phyloP scores from a whole-genome alignment of 2,888 invertebrate genomes.

The Lymantria dispar region DNA sequence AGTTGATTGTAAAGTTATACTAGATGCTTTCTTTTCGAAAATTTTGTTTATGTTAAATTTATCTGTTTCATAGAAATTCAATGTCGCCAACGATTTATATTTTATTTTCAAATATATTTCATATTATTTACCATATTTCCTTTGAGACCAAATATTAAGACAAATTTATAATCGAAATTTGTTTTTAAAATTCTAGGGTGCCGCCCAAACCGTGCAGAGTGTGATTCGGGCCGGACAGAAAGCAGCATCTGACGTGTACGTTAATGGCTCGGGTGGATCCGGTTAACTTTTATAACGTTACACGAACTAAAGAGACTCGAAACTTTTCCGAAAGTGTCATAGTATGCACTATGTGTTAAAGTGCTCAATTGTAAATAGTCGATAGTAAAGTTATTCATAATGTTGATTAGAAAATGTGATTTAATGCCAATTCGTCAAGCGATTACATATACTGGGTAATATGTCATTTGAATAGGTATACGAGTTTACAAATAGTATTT shows the following conservation, averaged over 20 bases:
- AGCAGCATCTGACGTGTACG: conserved; percentile 74
- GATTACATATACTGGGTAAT: conserved; percentile 20
- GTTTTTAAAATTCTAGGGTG: conserved; percentile 81
- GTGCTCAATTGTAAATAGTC: conserved; percentile 71
- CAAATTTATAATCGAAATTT: not conserved
- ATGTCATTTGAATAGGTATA: not conserved
- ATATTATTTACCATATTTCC: too few species aligned
- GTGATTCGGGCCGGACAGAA: conserved; percentile 83
- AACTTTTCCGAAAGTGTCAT: conserved; percentile 78
- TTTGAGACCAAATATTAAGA: not conserved
- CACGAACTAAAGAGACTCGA: conserved; percentile 46
- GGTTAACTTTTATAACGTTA: conserved; percentile 37
- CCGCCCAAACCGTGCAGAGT: conserved; percentile 86
- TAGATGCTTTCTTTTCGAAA: too few species aligned
- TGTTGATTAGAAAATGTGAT: conserved; percentile 30
- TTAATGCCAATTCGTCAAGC: conserved; percentile 24
- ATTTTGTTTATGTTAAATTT: too few species aligned
- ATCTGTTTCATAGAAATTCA: too few species aligned
- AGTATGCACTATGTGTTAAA: conserved; percentile 78
- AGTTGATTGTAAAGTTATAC: too few species aligned
- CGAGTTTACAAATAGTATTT: not conserved
- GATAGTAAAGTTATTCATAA: conserved; percentile 25
- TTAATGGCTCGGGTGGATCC: conserved; percentile 69
- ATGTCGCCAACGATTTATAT: too few species aligned
- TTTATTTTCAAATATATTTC: too few species aligned